Base-by-base conservation (phyloP, 2,113 vertebrate genomes). In the Ramphastos sulfuratus region DNA sequence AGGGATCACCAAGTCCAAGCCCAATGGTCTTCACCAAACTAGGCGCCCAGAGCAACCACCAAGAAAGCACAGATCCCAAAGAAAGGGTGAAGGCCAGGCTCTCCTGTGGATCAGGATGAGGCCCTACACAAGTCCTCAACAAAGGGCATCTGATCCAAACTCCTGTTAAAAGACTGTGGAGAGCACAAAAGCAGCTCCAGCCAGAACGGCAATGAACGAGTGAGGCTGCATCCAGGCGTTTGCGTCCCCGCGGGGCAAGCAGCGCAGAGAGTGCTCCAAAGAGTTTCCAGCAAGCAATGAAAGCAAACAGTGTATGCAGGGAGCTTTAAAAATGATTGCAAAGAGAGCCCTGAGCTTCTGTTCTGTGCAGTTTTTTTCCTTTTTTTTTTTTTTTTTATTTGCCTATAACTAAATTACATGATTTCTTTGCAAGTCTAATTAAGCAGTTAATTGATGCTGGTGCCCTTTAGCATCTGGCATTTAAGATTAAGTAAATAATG, bases 391-490 rank as follows among this genome's bases (percentile, higher is more conserved):
- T 55, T 7, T 64, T 79, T 92, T 55, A 64, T 85, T 82, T 82
- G 90, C 82, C 83, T 87, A 83, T 90, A 84, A 95, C 91, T 94
- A 93, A 93, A 94, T 93, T 87, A 94, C 67, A 76, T 18, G 44
- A 90, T 89, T 97, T 92, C 93, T 92, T 95, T 96, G 96, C 93
- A 96, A 93, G 93, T 91, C 96, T 96, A 96, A 95, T 96, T 96
- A 97, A 91, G 96, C 91, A 94, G 93, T 95, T 97, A 97, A 94
- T 93, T 94, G 95, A 95, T 93, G 94, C 94, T 60, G 76, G 66
- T 94, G 93, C 80, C 96, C 95, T 96, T 97, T 96, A 96, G 76
- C 88, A 93, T 93, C 93, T 92, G 93, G 96, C 86, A 94, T 92
- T 97, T 80, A 86, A 95, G 96, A 96, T 92, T 93, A 97, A 95